Evolutionary conservation across 1,140 invertebrate genomes (phyloP).

Genomic region (Monomorium pharaonis): DNA sequence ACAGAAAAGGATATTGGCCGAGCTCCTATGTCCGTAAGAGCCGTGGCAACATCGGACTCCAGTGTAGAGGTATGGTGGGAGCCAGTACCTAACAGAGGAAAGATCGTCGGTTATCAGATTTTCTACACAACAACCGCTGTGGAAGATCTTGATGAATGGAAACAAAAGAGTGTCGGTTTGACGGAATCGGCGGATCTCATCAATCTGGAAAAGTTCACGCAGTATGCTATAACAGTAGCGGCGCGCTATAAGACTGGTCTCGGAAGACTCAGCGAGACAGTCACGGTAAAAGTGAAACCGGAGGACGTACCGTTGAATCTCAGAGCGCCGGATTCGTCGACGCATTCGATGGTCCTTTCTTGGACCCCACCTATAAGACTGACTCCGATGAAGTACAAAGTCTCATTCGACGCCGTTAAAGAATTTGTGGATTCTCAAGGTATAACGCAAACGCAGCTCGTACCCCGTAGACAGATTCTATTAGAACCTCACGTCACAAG

Average conservation of each 20-base stretch:
- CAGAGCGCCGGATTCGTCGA: slow-evolving; percentile 94
- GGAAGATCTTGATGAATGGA: slow-evolving; percentile 96
- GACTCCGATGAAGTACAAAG: slow-evolving; percentile 95
- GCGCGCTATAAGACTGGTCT: slow-evolving; percentile 91
- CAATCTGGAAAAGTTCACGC: slow-evolving; percentile 95
- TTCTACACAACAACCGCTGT: slow-evolving; percentile 97
- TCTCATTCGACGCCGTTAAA: slow-evolving; percentile 97
- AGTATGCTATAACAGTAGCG: slow-evolving; percentile 97
- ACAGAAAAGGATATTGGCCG: slow-evolving; percentile 96
- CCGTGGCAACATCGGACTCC: slow-evolving; percentile 96
- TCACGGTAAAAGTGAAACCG: slow-evolving; percentile 94
- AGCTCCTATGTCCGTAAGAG: slow-evolving; percentile 95
- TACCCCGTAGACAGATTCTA: slow-evolving; percentile 90
- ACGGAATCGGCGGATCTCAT: slow-evolving; percentile 96
- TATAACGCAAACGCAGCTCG: slow-evolving; percentile 94
- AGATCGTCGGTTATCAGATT: slow-evolving; percentile 96
- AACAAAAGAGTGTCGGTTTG: slow-evolving; percentile 92
- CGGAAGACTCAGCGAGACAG: slow-evolving; percentile 91
- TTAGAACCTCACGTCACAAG: slow-evolving; percentile 89
- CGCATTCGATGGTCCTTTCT: slow-evolving; percentile 95
- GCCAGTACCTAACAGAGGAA: slow-evolving; percentile 92
- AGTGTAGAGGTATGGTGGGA: slow-evolving; percentile 98
- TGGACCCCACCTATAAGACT: slow-evolving; percentile 97
- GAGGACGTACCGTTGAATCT: slow-evolving; percentile 96
- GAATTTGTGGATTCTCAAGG: slow-evolving; percentile 97